These are phyloP conservation scores for Solen grandis DNA, from an alignment of 1,140 invertebrate genomes.

Conservation along the genomic window DNA sequence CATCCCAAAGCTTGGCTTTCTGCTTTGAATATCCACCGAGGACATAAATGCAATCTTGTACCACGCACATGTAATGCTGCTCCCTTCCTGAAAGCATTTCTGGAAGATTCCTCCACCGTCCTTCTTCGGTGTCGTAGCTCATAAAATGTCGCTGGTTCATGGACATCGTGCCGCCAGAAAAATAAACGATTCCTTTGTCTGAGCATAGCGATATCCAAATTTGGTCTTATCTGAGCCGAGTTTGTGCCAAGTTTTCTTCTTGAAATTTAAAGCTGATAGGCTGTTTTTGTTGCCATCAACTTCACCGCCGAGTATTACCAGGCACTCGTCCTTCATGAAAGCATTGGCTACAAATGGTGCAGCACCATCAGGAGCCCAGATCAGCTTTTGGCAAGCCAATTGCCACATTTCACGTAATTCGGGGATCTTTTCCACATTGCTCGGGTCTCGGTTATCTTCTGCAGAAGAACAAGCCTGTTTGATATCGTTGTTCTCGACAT, in stretches of 20 bases:
- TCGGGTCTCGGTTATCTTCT: not conserved
- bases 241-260: slow-evolving; percentile 27
- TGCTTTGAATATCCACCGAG: not conserved
- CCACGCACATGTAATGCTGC: slow-evolving; percentile 36
- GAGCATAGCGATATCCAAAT: slow-evolving; percentile 36
- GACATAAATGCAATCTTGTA: slow-evolving; percentile 29
- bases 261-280: slow-evolving; percentile 21
- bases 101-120: slow-evolving; percentile 3
- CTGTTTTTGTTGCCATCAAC: slow-evolving; percentile 4
- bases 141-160: slow-evolving; percentile 18
- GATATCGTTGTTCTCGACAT: slow-evolving; percentile 38
- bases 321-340: too few species aligned
- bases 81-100: slow-evolving; percentile 8
- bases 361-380: too few species aligned
- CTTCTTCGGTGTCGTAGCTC: slow-evolving; percentile 8
- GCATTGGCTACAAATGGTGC: too few species aligned
- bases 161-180: slow-evolving; percentile 24
- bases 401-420: slow-evolving; percentile 6
- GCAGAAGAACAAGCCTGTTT: not conserved
- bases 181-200: slow-evolving; percentile 11
- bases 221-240: not conserved
- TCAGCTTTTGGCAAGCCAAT: slow-evolving; percentile 8
- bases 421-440: not conserved
- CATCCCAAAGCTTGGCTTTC: not conserved
- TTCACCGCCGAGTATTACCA: slow-evolving; percentile 25